Conservation (phyloP, 2,113 vertebrate species). For the Eleginops maclovinus region DNA sequence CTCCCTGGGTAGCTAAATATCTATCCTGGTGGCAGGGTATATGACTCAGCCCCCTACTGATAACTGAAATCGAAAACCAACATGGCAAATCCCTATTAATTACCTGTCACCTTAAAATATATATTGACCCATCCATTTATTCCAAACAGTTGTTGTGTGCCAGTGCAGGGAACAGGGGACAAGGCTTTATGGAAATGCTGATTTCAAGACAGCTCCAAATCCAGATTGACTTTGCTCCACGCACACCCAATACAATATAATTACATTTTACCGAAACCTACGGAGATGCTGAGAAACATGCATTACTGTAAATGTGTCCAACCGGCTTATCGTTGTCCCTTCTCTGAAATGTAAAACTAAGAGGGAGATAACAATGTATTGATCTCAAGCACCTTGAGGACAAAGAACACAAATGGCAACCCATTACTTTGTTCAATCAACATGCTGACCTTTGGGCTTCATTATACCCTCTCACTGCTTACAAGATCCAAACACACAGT, state of each 20-base stretch:
- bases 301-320: background rate
- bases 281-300: background rate
- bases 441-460: background rate
- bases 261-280: background rate
- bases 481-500: background rate
- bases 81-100: slow-evolving; percentile 25
- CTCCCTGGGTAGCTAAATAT: background rate
- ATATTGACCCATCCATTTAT: background rate
- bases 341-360: slow-evolving; percentile 2
- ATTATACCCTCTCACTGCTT: background rate
- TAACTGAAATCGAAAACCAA: slow-evolving; percentile 34
- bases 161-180: background rate
- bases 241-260: background rate
- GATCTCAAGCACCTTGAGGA: slow-evolving; percentile 1
- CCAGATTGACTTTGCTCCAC: background rate
- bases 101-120: slow-evolving; percentile 32
- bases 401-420: slow-evolving; percentile 20
- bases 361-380: slow-evolving; percentile 23
- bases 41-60: slow-evolving; percentile 17
- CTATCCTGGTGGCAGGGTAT: background rate
- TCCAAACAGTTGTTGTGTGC: background rate
- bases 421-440: slow-evolving; percentile 21
- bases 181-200: background rate
- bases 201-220: background rate
- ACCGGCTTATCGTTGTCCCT: background rate